Evolutionary conservation across 2,797 vertebrate species (phyloP).

Genomic region (Sparus aurata): DNA sequence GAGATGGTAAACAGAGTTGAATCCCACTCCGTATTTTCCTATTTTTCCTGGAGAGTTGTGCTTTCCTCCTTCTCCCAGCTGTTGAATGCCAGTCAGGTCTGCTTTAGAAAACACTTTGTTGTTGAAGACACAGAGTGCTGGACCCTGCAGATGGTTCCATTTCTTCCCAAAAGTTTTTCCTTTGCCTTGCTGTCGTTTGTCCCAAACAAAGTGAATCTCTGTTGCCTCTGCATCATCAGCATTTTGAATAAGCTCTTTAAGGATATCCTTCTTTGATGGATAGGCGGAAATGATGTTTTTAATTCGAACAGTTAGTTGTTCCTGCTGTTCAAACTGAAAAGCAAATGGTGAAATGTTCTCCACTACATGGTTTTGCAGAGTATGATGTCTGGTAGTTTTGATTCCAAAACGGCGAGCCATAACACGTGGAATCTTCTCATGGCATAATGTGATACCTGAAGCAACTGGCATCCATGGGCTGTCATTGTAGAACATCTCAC

Average conservation of each 20-base stretch:
- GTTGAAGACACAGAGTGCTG: conserved; percentile 91
- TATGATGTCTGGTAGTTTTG: conserved; percentile 83
- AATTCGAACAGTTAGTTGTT: conserved; percentile 86
- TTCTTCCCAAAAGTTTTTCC: conserved; percentile 80
- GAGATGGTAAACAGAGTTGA: conserved; percentile 90
- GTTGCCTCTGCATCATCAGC: conserved; percentile 89
- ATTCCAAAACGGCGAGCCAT: conserved; percentile 81
- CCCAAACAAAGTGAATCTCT: conserved; percentile 90
- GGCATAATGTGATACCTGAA: conserved; percentile 79
- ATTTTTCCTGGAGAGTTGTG: conserved; percentile 80
- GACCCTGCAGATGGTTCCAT: conserved; percentile 88
- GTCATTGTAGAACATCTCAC: conserved; percentile 86
- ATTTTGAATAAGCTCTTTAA: conserved; percentile 91
- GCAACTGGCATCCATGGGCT: conserved; percentile 85
- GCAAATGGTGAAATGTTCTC: conserved; percentile 68
- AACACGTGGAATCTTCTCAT: conserved; percentile 79
- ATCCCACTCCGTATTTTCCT: conserved; percentile 89
- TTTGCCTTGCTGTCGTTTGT: conserved; percentile 81
- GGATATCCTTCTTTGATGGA: conserved; percentile 82
- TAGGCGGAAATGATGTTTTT: conserved; percentile 89
- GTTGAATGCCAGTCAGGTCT: conserved; percentile 89
- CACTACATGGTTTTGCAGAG: conserved; percentile 65
- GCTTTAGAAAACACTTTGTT: conserved; percentile 85
- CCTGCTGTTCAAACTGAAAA: conserved; percentile 85
- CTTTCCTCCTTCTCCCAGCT: conserved; percentile 88